Percentiles rank a stretch among this genome's conserved stretches.
Evolutionary conservation across 2,888 invertebrate genomes (phyloP).

Genomic region (Drepanosiphum platanoidis): DNA sequence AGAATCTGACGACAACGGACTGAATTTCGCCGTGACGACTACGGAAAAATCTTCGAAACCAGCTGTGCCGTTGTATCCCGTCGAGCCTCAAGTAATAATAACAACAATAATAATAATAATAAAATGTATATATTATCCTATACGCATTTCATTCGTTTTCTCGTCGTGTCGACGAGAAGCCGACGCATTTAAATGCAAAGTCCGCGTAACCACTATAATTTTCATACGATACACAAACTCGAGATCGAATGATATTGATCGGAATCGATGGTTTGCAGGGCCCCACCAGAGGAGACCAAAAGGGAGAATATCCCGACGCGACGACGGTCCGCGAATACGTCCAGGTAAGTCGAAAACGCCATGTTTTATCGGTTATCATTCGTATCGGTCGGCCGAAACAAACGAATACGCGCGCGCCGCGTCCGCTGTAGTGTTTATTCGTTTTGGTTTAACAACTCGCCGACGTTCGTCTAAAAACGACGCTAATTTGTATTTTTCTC

Average conservation of each 20-base stretch:
- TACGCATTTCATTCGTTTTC: not conserved
- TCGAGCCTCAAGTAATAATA: slow-evolving; percentile 12
- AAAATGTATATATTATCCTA: not conserved
- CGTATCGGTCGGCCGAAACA: no score
- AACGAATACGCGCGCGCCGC: no score
- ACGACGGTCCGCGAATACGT: not conserved
- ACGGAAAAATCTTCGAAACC: not conserved
- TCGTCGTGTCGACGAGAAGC: not conserved
- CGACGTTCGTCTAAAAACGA: not conserved
- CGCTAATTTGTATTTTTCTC: not conserved
- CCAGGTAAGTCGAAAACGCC: not conserved
- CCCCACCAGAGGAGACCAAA: not conserved
- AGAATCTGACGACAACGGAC: not conserved
- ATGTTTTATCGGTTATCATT: no score
- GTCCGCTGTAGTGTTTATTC: not conserved
- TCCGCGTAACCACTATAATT: not conserved
- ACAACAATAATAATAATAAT: not conserved
- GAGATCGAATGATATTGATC: not conserved
- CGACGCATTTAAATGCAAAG: not conserved
- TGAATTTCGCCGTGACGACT: not conserved
- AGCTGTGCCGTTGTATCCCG: not conserved
- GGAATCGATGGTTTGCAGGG: not conserved
- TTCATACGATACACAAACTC: not conserved
- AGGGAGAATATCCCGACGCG: slow-evolving; percentile 4
- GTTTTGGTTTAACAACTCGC: not conserved